Base-by-base conservation (phyloP, 1,140 invertebrate genomes). In the Drosophila grimshawi region DNA sequence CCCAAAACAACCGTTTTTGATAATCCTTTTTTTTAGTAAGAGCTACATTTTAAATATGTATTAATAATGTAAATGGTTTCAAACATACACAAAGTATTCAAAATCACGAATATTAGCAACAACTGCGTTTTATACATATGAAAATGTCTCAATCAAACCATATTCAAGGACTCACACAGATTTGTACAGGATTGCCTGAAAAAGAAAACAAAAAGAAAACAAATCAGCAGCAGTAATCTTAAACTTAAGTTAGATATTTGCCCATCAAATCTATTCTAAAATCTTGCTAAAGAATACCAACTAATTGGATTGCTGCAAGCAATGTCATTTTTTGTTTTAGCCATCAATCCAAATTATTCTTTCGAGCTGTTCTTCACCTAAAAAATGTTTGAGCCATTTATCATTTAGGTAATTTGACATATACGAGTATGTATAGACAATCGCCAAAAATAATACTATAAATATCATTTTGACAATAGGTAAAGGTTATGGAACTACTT, bases 391-490 rank as follows among this genome's bases (percentile, higher is more conserved):
- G 19, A 1, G 19, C n/a, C 2, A 19, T 19, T 61, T 61, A 5
- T 32, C 35, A 30, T 68, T 51, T 60, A 48, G 11, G 32, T 69
- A 49, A 7, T 41, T 59, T 63, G 45, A 62, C 52, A 66, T 71
- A 78, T 66, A 68, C 57, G 51, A 70, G 41, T 74, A 61, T 76
- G 46, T 67, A 72, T 66, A 66, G 76, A 79, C 76, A 79, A 79
- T 79, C 76, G 76, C 73, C 67, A 37, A 46, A 46, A 61, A 27
- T 48, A 49, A 51, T 61, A 55, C 64, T 35, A 67, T 37, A 77
- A 19, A 19, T 78, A 79, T 79, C 76, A 79, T 79, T 79, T 79
- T 79, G 66, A 76, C 67, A 79, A 79, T 79, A 79, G 76, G 35
- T 41, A 45, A 59, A 60, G 48, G 32, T 68, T 74, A 74, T 68